These are phyloP conservation scores for Nyctibius grandis DNA, from an alignment of 2,797 vertebrate genomes.

Conservation along the genomic window DNA sequence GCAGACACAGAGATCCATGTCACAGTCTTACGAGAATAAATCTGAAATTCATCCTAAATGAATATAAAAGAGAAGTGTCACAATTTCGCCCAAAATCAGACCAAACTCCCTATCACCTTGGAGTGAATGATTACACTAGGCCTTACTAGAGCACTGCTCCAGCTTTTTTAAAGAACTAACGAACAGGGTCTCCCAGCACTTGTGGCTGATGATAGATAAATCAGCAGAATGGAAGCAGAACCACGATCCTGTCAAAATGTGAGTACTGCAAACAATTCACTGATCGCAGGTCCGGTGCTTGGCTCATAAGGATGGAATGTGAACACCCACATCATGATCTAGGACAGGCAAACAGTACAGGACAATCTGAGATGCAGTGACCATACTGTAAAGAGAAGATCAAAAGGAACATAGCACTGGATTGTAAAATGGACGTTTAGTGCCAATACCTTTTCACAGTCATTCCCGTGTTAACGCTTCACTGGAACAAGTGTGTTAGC, in stretches of 20 bases:
- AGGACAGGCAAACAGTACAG: background rate
- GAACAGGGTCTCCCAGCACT: background rate
- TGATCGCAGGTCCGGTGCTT: background rate
- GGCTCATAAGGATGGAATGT: background rate
- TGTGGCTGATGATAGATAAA: background rate
- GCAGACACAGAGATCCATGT: conserved; percentile 65
- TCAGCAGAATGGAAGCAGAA: background rate
- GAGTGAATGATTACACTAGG: background rate
- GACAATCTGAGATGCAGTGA: background rate
- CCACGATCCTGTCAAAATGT: background rate
- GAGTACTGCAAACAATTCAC: background rate
- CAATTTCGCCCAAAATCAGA: background rate
- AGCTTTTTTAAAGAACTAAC: background rate
- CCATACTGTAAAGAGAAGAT: background rate
- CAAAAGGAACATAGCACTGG: background rate
- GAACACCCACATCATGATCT: background rate
- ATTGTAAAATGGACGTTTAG: background rate
- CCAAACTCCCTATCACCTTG: background rate
- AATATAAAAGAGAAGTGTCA: conserved; percentile 29
- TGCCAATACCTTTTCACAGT: background rate
- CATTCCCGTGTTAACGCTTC: background rate
- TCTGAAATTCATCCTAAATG: conserved; percentile 75
- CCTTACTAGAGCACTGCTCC: background rate
- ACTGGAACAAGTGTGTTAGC: background rate
- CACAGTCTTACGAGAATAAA: conserved; percentile 72